These are phyloP conservation scores for Caenorhabditis sinica DNA, from an alignment of 2,888 invertebrate genomes.

Conservation along the genomic window DNA sequence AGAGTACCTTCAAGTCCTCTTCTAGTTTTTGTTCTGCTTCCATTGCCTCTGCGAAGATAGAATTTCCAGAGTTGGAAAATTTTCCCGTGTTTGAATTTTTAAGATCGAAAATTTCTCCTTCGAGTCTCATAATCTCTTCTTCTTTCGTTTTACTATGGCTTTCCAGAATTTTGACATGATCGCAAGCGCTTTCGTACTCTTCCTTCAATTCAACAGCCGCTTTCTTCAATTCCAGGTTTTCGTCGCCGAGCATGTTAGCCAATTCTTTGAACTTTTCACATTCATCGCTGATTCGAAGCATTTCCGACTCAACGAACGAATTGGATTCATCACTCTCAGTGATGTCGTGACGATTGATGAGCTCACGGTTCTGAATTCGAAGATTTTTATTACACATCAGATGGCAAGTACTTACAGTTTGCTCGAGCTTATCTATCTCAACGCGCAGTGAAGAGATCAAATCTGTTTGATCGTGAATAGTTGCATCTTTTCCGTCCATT, in stretches of 20 bases:
- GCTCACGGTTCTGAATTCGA: constrained; percentile 47
- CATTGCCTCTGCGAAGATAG: constrained; percentile 62
- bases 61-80: constrained; percentile 37
- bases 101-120: constrained; percentile 57
- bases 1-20: constrained; percentile 33
- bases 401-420: constrained; percentile 45
- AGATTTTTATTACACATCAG: background rate
- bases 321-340: constrained; percentile 36
- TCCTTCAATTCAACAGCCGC: constrained; percentile 29
- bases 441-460: constrained; percentile 21
- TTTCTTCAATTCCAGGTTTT: constrained; percentile 43
- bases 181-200: constrained; percentile 37
- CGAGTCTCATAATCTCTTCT: constrained; percentile 49
- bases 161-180: constrained; percentile 42
- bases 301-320: constrained; percentile 42
- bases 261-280: constrained; percentile 38
- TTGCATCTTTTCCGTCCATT: constrained; percentile 43
- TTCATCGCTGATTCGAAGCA: constrained; percentile 46
- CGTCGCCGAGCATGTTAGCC: constrained; percentile 14
- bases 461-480: constrained; percentile 20
- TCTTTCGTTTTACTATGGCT: constrained; percentile 42
- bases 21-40: constrained; percentile 60
- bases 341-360: constrained; percentile 31
- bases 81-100: constrained; percentile 38
- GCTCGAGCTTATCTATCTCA: constrained; percentile 43